Evolutionary conservation across 2,888 invertebrate species (phyloP).

Genomic region (Polymixis lichenea): DNA sequence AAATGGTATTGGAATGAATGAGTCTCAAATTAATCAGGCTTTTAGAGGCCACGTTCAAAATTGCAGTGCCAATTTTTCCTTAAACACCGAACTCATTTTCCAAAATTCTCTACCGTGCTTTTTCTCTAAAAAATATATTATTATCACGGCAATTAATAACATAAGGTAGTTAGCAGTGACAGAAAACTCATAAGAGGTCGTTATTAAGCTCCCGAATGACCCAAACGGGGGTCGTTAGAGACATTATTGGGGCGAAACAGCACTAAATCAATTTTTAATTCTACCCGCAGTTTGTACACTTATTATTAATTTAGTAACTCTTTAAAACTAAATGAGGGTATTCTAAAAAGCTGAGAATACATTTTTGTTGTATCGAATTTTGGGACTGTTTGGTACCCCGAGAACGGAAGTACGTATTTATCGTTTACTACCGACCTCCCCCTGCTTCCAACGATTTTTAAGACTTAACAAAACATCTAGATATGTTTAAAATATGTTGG

Average conservation of each 20-base stretch:
- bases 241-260: conserved; percentile 75
- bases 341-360: background rate
- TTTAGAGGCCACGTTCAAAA: background rate
- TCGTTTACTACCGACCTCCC: background rate
- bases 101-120: conserved; percentile 17
- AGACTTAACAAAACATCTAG: background rate
- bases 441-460: background rate
- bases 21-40: background rate
- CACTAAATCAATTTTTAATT: conserved; percentile 84
- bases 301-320: conserved; percentile 65
- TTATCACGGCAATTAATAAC: conserved; percentile 64
- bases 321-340: conserved; percentile 59
- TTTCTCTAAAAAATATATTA: conserved; percentile 46
- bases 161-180: conserved; percentile 64
- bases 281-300: conserved; percentile 52
- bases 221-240: conserved; percentile 73
- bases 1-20: background rate
- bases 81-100: background rate
- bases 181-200: conserved; percentile 81
- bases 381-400: background rate
- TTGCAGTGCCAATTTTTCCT: background rate
- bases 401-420: background rate
- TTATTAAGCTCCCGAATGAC: conserved; percentile 81
- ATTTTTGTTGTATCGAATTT: conserved; percentile 7
- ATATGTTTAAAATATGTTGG: background rate